Base-by-base conservation (phyloP, 2,113 vertebrate species). In the Gasterosteus aculeatus region DNA sequence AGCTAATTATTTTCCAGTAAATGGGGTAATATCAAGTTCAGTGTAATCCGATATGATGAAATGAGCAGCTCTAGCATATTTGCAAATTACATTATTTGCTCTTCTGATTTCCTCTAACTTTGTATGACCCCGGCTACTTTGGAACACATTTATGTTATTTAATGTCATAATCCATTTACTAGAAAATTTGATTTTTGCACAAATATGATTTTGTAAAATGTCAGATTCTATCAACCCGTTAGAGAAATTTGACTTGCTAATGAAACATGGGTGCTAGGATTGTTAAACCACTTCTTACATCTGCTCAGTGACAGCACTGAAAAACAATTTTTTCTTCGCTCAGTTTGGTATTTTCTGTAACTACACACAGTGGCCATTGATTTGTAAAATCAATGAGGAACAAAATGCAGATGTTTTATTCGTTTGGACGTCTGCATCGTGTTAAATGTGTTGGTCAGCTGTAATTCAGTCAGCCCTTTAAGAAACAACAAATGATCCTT, bases 71-170 rank as follows among this genome's bases (percentile, higher is more conserved):
- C 46, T 54, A 42, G 12, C 19, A 39, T 12, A 38, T 61, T 73
- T 53, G 44, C 2, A 71, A 64, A 78, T 72, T 2, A 64, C 51
- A 72, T 69, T 65, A 59, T 60, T 57, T 38, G n/a, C 29, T 6
- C 61, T 26, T 62, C 61, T 69, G 66, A 64, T 35, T 75, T 72
- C 18, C 64, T 73, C 29, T 56, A 7, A 22, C 29, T 31, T 29
- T 49, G 7, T 3, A n/a, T 39, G 19, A 58, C 35, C 61, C 39
- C 5, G 16, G 26, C 18, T 44, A 42, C 49, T 42, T 33, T 29
- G 3, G 22, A 66, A 26, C 22, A 4, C 12, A 53, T 54, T 72
- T 10, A 67, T 53, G 7, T 19, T 63, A 69, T 51, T 70, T 60
- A 53, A 47, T 29, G 38, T 60, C 39, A 44, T 74, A 1, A 35